Percentiles rank a stretch among this genome's conserved stretches.
phyloP scores from a whole-genome alignment of 1,140 invertebrate genomes.

The Pentalonia nigronervosa region DNA sequence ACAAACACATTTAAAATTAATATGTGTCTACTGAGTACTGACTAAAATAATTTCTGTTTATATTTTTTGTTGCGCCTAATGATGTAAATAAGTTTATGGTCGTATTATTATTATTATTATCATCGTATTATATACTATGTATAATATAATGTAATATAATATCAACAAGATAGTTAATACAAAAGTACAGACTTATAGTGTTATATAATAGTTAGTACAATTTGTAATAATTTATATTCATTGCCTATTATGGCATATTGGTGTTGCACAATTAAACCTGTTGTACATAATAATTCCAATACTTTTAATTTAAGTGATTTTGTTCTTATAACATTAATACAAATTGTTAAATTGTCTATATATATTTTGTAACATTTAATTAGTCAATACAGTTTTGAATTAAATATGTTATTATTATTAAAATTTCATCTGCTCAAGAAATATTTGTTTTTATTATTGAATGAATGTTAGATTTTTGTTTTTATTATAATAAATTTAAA shows the following conservation, averaged over 20 bases:
- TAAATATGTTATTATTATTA: neutral
- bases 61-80: neutral
- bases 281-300: neutral
- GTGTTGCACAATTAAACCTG: neutral
- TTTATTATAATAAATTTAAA: neutral
- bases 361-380: slow-evolving; percentile 3
- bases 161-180: neutral
- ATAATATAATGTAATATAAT: neutral
- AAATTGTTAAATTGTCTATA: neutral
- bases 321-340: neutral
- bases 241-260: neutral
- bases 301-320: neutral
- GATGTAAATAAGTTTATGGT: slow-evolving; percentile 6
- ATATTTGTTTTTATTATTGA: neutral
- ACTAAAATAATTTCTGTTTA: neutral
- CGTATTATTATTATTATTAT: too few relatives aligned
- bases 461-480: slow-evolving; percentile 4
- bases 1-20: neutral
- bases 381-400: neutral
- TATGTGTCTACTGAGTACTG: neutral
- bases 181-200: neutral
- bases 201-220: neutral
- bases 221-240: neutral
- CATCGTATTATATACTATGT: neutral
- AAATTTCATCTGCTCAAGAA: neutral